Percentiles rank a stretch among this genome's conserved stretches.
These are phyloP conservation scores for Euborellia annulipes DNA, from an alignment of 1,140 invertebrate genomes.

Conservation along the genomic window DNA sequence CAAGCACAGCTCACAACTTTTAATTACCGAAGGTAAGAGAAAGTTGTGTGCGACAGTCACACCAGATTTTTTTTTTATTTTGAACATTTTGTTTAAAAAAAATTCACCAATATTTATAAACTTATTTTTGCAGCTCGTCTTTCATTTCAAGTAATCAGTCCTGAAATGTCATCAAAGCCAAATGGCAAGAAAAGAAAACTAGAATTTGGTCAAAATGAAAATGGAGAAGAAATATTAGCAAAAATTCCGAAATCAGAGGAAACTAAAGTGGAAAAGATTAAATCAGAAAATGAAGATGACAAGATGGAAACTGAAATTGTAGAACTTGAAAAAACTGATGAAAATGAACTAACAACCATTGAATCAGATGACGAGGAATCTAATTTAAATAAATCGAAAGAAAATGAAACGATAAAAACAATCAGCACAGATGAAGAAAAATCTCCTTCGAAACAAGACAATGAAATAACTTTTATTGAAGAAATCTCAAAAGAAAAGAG, in stretches of 20 bases:
- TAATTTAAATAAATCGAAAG: slow-evolving; percentile 5
- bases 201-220: slow-evolving; percentile 31
- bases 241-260: slow-evolving; percentile 7
- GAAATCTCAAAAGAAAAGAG: slow-evolving; percentile 12
- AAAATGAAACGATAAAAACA: neutral
- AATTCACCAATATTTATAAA: no score
- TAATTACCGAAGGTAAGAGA: no score
- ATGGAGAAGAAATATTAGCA: slow-evolving; percentile 21
- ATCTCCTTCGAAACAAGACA: neutral
- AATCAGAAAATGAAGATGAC: slow-evolving; percentile 25
- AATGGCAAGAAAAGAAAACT: slow-evolving; percentile 31
- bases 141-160: no score
- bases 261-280: slow-evolving; percentile 23
- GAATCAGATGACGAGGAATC: neutral
- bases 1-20: no score
- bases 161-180: slow-evolving; percentile 21
- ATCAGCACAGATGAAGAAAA: no score
- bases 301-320: slow-evolving; percentile 32
- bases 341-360: slow-evolving; percentile 1
- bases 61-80: no score
- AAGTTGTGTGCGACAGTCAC: no score
- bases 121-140: no score
- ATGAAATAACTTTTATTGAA: neutral
- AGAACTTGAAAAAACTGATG: slow-evolving; percentile 17
- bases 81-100: no score